Evolutionary conservation across 2,113 vertebrate genomes (phyloP), one percentile per base, ranked within the genome.

Genomic region (Aplodontia rufa): DNA sequence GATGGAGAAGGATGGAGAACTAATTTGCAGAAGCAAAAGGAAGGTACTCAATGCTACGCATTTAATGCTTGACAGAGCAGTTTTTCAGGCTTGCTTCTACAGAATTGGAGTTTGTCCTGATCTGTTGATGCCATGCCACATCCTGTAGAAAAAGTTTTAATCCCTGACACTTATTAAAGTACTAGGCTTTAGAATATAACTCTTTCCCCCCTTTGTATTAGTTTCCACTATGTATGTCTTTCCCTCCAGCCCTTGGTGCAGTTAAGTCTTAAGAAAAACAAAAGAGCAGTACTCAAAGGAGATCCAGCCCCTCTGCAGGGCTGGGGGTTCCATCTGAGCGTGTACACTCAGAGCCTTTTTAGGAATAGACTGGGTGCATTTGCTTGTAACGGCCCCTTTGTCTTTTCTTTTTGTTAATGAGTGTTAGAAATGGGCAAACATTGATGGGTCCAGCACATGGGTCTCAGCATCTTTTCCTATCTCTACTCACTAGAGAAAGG

Each of bases 61-160:
- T 13, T 30, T 24, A 75, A 69, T 7, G 12, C 5, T 28, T 30
- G 17, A 30, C 6, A 35, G 7, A 47, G 17, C 8, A 84, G 32
- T 4, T 45, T 47, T 24, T 13, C 37, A 49, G 40, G 53, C 0
- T 35, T n/a, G 35, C 17, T 35, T 0, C 40, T 49, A 1, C 3
- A 26, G 16, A 30, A 3, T 12, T 45, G 40, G 40, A 16, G 2
- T 60, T 81, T 84, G 24, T 45, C 8, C 53, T 74, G 76, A 16
- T 40, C 30, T 1, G 1, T 10, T 8, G 0, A 4, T 17, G 3
- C 16, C 8, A 3, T 24, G 20, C 17, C 8, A 49, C 0, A 42
- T 19, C 42, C 6, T 32, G 19, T 32, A 30, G 14, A 78, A 20
- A 9, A 40, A 66, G 12, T 0, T n/a, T 82, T 82, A 8, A 13